These are phyloP conservation scores for Metopia argyrocephala DNA, from an alignment of 2,888 invertebrate species.

Conservation along the genomic window DNA sequence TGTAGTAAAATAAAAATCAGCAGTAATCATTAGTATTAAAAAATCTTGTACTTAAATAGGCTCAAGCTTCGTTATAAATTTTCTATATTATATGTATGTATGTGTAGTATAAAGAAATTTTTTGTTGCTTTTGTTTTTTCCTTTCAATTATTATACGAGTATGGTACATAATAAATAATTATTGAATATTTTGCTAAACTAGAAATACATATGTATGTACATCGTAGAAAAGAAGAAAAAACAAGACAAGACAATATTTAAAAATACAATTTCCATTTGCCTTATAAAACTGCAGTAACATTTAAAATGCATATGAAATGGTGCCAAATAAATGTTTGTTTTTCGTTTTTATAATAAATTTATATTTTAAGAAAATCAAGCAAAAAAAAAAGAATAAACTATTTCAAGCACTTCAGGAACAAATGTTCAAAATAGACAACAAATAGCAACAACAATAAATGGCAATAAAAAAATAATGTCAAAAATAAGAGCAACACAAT, in stretches of 20 bases:
- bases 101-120: too few relatives aligned
- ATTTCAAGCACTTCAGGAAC: constrained; percentile 54
- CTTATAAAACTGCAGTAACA: constrained; percentile 29
- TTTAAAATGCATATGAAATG: constrained; percentile 39
- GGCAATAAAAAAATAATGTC: constrained; percentile 61
- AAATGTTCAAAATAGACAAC: constrained; percentile 55
- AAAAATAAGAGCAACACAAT: constrained; percentile 61
- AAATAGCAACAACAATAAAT: constrained; percentile 25
- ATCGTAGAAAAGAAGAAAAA: background rate
- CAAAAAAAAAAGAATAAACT: constrained; percentile 13
- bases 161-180: constrained; percentile 50
- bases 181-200: constrained; percentile 43
- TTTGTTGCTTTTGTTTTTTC: background rate
- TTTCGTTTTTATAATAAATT: background rate
- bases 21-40: too few relatives aligned
- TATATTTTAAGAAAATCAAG: constrained; percentile 13
- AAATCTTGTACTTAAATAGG: too few relatives aligned
- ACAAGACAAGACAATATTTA: constrained; percentile 2
- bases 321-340: constrained; percentile 56
- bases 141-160: constrained; percentile 17
- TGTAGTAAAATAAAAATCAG: background rate
- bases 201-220: background rate
- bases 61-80: too few relatives aligned
- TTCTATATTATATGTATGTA: too few relatives aligned
- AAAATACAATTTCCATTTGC: background rate